Evolutionary conservation across 2,113 vertebrate species (phyloP), one percentile per base, ranked within the genome.

Genomic region (Entomyzon cyanotis): DNA sequence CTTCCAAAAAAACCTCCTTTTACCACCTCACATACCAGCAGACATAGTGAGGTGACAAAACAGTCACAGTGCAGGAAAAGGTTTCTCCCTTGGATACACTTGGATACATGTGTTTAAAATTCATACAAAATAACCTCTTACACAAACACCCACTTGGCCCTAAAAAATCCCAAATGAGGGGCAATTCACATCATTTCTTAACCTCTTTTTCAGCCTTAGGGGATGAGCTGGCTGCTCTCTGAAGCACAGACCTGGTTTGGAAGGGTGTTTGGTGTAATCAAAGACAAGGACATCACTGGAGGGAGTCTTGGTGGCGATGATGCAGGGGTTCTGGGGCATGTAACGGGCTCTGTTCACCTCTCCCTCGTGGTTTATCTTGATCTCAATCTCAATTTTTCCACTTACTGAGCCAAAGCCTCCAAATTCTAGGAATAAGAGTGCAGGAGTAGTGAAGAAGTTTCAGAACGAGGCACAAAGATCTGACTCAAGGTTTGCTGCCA

Each of bases 331-430:
- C 97, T 99, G 99, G 9, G 99, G 99, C 99, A 99, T 99, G 95
- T 99, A 99, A 31, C 99, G 99, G 0, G 99, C 99, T 96, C 99
- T 96, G 97, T 99, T 99, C 89, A 99, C 99, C 96, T 99, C 99
- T 77, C 99, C 99, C 97, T 99, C 99, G 7, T 99, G 99, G 95
- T 99, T 99, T 76, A 99, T 99, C 98, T 99, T 99, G 94, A 99
- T 99, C 94, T 99, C 99, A 84, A 99, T 99, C 87, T 99, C 99
- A 87, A 99, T 99, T 95, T 99, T 99, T 8, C 99, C 99, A 95
- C 99, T 99, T 7, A 99, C 99, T 19, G 99, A 99, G 23, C 99
- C 99, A 98, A 99, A 99, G 55, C 99, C 99, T 95, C 99, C 99
- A 97, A 99, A 99, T 90, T 99, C 99, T 99, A 93, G 28, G 93